Percentiles rank a stretch among this genome's conserved stretches.
These are phyloP conservation scores for Gastrophysa polygoni DNA, from an alignment of 2,888 invertebrate species.

Conservation along the genomic window DNA sequence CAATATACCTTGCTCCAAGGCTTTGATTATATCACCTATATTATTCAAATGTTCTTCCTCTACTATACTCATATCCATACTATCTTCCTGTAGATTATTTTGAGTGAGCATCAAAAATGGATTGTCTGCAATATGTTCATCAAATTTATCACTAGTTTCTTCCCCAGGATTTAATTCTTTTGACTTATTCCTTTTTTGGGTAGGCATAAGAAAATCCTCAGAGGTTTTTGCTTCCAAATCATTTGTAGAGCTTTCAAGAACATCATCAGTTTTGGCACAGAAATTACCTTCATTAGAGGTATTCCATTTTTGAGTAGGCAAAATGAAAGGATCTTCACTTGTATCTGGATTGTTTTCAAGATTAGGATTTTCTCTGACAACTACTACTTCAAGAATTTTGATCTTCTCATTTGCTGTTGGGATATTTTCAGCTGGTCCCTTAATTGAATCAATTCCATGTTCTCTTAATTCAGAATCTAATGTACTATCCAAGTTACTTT, in stretches of 20 bases:
- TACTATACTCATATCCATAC: not conserved
- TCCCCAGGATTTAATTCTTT: not conserved
- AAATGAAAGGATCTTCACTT: conserved; percentile 13
- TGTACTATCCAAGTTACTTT: not conserved
- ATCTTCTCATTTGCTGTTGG: not conserved
- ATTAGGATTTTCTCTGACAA: conserved; percentile 2
- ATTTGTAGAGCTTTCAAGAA: not conserved
- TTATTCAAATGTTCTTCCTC: not conserved
- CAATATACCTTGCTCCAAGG: not conserved
- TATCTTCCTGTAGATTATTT: conserved; percentile 3
- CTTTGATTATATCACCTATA: conserved; percentile 7
- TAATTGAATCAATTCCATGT: not conserved
- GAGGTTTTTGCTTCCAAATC: not conserved
- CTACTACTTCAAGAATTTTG: conserved; percentile 2
- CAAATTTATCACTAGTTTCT: not conserved
- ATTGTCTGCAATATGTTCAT: not conserved
- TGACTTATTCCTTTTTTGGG: conserved; percentile 15
- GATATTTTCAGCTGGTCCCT: conserved; percentile 5
- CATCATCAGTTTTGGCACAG: not conserved
- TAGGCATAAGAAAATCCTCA: conserved; percentile 10
- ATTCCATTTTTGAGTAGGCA: conserved; percentile 23
- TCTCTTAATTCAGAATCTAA: not conserved
- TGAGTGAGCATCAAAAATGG: conserved; percentile 4
- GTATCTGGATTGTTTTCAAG: not conserved
- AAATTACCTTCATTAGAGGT: not conserved